Evolutionary conservation across 2,888 invertebrate species (phyloP).

Genomic region (Ophion obscuratus): DNA sequence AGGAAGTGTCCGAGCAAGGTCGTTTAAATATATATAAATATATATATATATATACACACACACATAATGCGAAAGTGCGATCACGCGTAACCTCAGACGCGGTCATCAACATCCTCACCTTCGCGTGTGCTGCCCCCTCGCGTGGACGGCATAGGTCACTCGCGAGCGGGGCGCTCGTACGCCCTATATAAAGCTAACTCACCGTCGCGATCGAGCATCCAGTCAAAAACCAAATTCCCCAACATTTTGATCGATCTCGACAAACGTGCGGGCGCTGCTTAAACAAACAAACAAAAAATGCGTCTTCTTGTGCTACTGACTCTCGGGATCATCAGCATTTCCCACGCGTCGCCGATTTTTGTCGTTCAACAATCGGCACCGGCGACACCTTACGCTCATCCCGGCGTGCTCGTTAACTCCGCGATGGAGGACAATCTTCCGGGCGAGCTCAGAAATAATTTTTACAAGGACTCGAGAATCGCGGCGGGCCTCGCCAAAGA

Average conservation of each 20-base stretch:
- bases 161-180: conserved; percentile 3
- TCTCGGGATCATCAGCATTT: conserved; percentile 67
- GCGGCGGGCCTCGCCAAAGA: conserved; percentile 91
- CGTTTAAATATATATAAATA: neutral
- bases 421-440: conserved; percentile 90
- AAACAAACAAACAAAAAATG: conserved; percentile 48
- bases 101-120: conserved; percentile 57
- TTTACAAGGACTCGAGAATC: conserved; percentile 91
- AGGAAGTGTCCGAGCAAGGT: conserved; percentile 38
- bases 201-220: conserved; percentile 39
- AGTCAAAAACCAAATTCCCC: conserved; percentile 30
- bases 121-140: conserved; percentile 38
- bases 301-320: conserved; percentile 67
- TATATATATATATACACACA: neutral
- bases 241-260: neutral
- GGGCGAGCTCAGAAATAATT: conserved; percentile 88
- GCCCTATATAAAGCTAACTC: conserved; percentile 51
- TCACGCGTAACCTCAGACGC: conserved; percentile 71
- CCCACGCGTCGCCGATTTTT: conserved; percentile 75
- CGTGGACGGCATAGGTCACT: neutral
- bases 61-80: conserved; percentile 36
- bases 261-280: neutral
- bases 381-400: conserved; percentile 85
- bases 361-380: conserved; percentile 67
- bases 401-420: conserved; percentile 90